Evolutionary conservation across 2,888 invertebrate genomes (phyloP).

Genomic region (Cryptus armator): DNA sequence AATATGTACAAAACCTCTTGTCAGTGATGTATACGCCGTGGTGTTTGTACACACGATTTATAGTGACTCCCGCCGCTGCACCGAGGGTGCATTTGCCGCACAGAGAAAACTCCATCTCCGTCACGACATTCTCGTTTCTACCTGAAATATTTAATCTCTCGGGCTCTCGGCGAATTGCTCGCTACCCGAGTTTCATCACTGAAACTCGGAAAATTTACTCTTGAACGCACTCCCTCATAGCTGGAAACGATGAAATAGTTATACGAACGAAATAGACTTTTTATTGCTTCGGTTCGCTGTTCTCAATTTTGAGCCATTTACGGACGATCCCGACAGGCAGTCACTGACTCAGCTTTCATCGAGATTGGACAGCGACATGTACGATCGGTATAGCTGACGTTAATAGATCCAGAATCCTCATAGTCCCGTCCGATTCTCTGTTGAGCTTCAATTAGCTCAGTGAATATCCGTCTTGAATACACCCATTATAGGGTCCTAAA

Average conservation of each 20-base stretch:
- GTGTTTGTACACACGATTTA: not conserved
- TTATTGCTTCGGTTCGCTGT: conserved; percentile 1
- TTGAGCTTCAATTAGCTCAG: conserved; percentile 2
- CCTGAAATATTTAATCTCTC: conserved; percentile 43
- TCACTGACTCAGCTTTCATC: not conserved
- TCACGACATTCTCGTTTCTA: not conserved
- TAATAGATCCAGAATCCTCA: not conserved
- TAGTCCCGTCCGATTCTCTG: not conserved
- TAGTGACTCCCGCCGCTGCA: not conserved
- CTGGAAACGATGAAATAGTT: conserved; percentile 3
- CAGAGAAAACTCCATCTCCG: not conserved
- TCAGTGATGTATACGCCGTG: not conserved
- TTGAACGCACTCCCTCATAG: conserved; percentile 10
- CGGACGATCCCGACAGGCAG: not conserved
- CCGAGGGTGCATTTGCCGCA: conserved; percentile 1
- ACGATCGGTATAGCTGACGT: not conserved
- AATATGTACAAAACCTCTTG: conserved; percentile 2
- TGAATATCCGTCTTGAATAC: not conserved
- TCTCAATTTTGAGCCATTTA: not conserved
- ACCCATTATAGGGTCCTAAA: not conserved
- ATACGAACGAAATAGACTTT: not conserved
- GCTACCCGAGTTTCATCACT: conserved; percentile 17
- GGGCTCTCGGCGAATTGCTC: conserved; percentile 1
- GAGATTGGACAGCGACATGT: not conserved
- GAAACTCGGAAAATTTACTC: conserved; percentile 22